Percentiles rank a stretch among this genome's conserved stretches.
Conservation (phyloP, 2,113 vertebrate genomes). For the Petrocephalus microphthalmus region DNA sequence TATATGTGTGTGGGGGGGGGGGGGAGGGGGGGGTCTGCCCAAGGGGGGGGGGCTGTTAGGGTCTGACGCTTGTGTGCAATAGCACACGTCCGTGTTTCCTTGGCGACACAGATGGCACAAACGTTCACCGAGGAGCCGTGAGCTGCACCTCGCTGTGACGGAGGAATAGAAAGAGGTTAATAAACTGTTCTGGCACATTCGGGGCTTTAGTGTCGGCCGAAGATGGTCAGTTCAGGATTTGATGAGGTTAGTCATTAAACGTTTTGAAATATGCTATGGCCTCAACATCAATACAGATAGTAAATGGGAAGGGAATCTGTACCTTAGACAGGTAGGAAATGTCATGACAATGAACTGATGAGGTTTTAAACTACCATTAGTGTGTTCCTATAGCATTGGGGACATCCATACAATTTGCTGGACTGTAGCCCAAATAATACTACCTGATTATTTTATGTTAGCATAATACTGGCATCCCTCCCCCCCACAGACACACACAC, state of each 20-base stretch:
- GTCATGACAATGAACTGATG: not conserved
- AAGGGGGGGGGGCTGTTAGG: not conserved
- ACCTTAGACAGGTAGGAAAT: not conserved
- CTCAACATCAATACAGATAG: no score
- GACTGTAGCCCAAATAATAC: not conserved
- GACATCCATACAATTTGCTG: not conserved
- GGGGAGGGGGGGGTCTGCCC: not conserved
- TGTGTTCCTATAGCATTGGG: not conserved
- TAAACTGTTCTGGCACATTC: no score
- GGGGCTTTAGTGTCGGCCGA: not conserved
- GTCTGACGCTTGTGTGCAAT: not conserved
- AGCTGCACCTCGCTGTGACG: not conserved
- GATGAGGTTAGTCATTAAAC: not conserved
- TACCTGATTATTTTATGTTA: not conserved
- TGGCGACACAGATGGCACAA: conserved; percentile 9
- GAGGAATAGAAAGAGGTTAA: not conserved
- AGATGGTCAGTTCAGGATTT: not conserved
- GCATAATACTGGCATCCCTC: not conserved
- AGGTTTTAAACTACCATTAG: not conserved
- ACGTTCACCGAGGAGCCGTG: not conserved
- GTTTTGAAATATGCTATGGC: not conserved
- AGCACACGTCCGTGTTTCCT: not conserved
- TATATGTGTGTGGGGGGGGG: not conserved
- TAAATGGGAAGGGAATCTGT: not conserved
- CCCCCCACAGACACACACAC: no score